A percentile compares a stretch with the other conserved stretches of the same genome.
phyloP scores from a whole-genome alignment of 2,797 vertebrate species.

The Halcyon chelicuti region DNA sequence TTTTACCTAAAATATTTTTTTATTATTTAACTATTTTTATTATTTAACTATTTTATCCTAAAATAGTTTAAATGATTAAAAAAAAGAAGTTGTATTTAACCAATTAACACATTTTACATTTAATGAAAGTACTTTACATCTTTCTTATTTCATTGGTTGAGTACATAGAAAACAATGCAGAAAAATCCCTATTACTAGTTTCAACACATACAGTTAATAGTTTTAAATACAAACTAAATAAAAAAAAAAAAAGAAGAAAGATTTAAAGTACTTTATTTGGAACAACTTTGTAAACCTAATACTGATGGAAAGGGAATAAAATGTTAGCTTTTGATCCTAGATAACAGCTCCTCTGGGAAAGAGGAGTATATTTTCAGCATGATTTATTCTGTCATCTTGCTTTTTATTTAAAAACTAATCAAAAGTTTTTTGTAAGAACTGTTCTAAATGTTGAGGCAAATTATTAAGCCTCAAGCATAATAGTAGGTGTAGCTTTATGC shows the following conservation, averaged over 20 bases:
- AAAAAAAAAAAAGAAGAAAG: background rate
- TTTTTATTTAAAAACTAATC: background rate
- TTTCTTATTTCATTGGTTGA: background rate
- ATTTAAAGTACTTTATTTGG: background rate
- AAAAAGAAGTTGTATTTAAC: background rate
- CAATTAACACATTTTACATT: background rate
- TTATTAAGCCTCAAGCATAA: background rate
- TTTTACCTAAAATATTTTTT: background rate
- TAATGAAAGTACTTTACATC: background rate
- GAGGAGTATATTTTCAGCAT: background rate
- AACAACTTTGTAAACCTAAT: background rate
- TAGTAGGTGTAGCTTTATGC: slow-evolving; percentile 18
- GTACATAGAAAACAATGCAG: background rate
- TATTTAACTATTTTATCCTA: no score
- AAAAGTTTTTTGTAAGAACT: slow-evolving; percentile 19
- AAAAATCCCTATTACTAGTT: background rate
- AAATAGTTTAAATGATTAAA: background rate
- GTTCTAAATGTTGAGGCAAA: slow-evolving; percentile 17
- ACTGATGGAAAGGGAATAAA: background rate
- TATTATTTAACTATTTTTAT: no score
- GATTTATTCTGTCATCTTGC: slow-evolving; percentile 2
- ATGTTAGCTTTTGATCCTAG: background rate
- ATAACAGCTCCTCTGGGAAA: background rate
- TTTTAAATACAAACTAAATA: background rate
- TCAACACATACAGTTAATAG: background rate